Evolutionary conservation across 2,113 vertebrate genomes (phyloP).

Genomic region (Hippocampus guttulatus): DNA sequence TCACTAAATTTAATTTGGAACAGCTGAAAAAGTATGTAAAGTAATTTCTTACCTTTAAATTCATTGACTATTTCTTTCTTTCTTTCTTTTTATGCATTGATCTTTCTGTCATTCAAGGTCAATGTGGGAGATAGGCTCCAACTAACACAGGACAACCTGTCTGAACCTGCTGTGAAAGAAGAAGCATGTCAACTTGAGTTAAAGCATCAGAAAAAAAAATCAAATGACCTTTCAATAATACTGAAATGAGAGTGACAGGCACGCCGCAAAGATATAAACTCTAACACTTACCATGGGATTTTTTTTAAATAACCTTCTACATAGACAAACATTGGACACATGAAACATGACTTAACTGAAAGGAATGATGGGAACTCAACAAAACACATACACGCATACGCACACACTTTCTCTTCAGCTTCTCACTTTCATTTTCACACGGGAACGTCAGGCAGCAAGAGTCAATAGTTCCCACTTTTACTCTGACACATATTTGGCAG

Average conservation of each 20-base stretch:
- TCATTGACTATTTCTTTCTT: background rate
- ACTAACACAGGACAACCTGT: background rate
- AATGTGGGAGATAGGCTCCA: background rate
- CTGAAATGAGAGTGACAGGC: background rate
- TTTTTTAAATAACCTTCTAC: background rate
- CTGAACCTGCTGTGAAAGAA: background rate
- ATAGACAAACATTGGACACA: background rate
- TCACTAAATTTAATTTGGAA: no score
- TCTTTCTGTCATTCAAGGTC: background rate
- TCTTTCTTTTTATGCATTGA: background rate
- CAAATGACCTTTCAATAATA: background rate
- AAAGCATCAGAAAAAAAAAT: background rate
- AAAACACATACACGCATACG: background rate
- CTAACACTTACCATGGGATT: background rate
- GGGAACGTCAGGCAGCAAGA: conserved; percentile 43
- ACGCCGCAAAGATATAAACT: background rate
- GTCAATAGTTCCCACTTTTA: conserved; percentile 36
- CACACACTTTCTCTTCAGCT: conserved; percentile 5
- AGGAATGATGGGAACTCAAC: background rate
- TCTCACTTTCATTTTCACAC: conserved; percentile 39
- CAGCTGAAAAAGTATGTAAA: no score
- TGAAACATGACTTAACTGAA: background rate
- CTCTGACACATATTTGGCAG: conserved; percentile 47
- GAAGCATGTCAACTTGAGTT: background rate
- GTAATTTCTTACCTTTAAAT: no score